These are phyloP conservation scores for Ageneiosus marmoratus DNA, from an alignment of 2,113 vertebrate species.

Conservation along the genomic window DNA sequence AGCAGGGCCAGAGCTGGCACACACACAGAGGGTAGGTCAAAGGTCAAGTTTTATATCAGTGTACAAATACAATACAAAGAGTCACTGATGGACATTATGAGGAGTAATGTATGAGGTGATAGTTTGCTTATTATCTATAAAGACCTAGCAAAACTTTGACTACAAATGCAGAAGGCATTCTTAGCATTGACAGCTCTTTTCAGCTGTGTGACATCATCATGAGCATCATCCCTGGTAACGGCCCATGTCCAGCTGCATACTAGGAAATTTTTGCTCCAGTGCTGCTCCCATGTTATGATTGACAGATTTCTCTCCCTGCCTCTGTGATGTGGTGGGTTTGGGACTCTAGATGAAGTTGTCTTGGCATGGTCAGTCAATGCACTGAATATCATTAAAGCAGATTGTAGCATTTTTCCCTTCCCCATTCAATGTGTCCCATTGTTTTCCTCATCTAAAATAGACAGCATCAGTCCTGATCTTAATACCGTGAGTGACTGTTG, in stretches of 20 bases:
- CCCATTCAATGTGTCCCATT: neutral
- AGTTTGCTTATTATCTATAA: neutral
- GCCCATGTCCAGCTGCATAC: neutral
- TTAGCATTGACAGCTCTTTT: neutral
- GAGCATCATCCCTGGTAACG: neutral
- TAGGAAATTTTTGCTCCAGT: neutral
- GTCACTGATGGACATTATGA: neutral
- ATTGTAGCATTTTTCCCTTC: neutral
- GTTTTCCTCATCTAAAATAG: neutral
- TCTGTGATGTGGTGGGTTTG: conserved; percentile 11
- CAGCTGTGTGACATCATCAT: neutral
- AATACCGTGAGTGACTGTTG: neutral
- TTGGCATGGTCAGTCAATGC: neutral
- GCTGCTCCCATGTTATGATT: neutral
- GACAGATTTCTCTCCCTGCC: neutral
- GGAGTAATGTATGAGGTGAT: too few relatives aligned
- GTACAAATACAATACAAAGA: neutral
- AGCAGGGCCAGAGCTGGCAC: neutral
- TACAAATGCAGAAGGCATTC: neutral
- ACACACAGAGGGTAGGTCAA: neutral
- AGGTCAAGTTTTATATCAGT: neutral
- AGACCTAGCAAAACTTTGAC: neutral
- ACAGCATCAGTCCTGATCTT: neutral
- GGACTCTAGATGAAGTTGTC: conserved; percentile 7
- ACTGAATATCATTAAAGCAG: neutral